Base-by-base conservation (phyloP, 2,113 vertebrate genomes). In the Tragelaphus buxtoni region DNA sequence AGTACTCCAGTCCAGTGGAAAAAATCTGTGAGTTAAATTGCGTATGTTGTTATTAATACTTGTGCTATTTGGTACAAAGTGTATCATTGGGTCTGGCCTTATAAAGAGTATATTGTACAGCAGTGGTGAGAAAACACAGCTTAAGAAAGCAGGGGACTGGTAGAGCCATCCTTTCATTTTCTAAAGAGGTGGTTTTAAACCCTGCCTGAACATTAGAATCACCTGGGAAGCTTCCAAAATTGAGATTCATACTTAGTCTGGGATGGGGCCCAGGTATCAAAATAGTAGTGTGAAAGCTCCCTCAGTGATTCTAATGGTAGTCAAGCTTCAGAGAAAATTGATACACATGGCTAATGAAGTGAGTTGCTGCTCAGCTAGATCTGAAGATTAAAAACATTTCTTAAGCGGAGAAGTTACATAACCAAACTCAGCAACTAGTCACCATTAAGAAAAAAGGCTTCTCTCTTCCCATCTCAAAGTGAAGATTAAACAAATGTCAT, bases 1-100 rank as follows among this genome's bases (percentile, higher is more conserved):
- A 42, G 97, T 99, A 51, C 98, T 99, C 83, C 99, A 98, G 95
- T 99, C 99, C 47, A 99, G 98, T 11, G 99, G 99, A 65, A 99
- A 98, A 98, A 99, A 99, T 98, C 98, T 99, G 99, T 99, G 98
- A 99, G 99, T 97, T 82, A 26, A 94, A 83, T 88, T 92, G 77
- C 18, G 24, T 84, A 22, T 45, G 20, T 30, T 92, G 63, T 90
- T 80, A 76, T 74, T 72, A 61, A 84, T 10, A 26, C 24, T 61
- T 84, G 20, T 65, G 4, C 47, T 45, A 10, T 30, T 56, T 95
- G 39, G 12, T 94, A 39, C 32, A 53, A 82, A 85, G 7, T 61
- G 0, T 80, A 42, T 77, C 56, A 10, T 3, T 86, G 45, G 28
- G 20, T 91, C 61, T 61, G 32, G 56, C 82, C 49, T 69, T 88